Conservation (phyloP, 1,140 invertebrate genomes). For the Halictus rubicundus region DNA sequence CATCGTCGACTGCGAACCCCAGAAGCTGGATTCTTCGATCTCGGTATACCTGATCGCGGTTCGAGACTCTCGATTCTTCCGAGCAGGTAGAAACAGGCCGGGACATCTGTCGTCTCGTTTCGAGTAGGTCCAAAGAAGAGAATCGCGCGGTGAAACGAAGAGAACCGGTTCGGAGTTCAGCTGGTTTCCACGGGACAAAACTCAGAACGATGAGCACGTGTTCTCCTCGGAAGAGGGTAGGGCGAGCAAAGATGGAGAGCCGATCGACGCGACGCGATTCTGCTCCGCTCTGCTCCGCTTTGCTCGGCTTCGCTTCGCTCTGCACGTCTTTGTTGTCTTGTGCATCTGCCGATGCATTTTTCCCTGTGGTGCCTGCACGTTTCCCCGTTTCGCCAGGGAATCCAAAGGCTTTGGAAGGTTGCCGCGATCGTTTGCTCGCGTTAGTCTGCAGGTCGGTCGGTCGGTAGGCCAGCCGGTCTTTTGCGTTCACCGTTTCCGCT, state of each 20-base stretch:
- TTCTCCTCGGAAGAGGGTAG: too few relatives aligned
- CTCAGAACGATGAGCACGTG: too few relatives aligned
- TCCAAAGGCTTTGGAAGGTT: conserved; percentile 2
- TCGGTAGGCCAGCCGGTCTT: background rate
- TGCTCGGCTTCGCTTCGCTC: too few relatives aligned
- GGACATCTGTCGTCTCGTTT: conserved; percentile 52
- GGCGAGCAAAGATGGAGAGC: too few relatives aligned
- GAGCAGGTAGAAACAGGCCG: conserved; percentile 31
- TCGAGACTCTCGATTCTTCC: background rate
- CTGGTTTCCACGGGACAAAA: conserved; percentile 27
- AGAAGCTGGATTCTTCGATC: background rate
- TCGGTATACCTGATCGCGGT: background rate
- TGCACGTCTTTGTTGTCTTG: too few relatives aligned
- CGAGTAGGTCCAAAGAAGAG: conserved; percentile 9
- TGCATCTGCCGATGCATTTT: too few relatives aligned
- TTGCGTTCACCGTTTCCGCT: conserved; percentile 36
- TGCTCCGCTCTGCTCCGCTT: too few relatives aligned
- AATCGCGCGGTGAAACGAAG: conserved; percentile 22
- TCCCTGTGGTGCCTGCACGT: background rate
- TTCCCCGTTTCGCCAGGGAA: conserved; percentile 1
- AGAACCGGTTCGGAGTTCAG: conserved; percentile 56
- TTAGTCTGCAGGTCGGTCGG: background rate
- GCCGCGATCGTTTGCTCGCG: background rate
- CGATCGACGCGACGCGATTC: too few relatives aligned
- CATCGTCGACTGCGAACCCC: too few relatives aligned